These are phyloP conservation scores for Phyllostomus discolor DNA, from an alignment of 2,113 vertebrate genomes.

Conservation along the genomic window DNA sequence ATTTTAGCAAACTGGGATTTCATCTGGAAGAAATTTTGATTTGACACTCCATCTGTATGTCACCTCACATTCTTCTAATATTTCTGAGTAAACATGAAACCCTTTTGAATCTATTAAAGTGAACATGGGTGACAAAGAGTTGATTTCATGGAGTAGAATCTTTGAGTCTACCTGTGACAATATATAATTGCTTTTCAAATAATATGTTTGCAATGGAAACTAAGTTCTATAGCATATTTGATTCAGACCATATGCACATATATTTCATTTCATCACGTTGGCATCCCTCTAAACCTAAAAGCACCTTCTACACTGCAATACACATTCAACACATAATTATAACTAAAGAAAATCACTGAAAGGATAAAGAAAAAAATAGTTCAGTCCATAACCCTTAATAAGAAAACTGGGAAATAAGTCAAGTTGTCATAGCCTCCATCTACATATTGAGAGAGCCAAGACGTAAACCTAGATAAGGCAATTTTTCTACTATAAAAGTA, in stretches of 20 bases:
- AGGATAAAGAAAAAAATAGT: neutral
- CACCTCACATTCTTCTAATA: slow-evolving; percentile 26
- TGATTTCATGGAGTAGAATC: slow-evolving; percentile 8
- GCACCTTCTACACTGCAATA: neutral
- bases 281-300: neutral
- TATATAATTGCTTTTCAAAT: neutral
- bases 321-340: neutral
- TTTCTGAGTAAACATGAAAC: slow-evolving; percentile 43
- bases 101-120: slow-evolving; percentile 21
- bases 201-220: neutral
- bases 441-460: neutral
- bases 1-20: neutral
- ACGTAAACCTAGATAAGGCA: neutral
- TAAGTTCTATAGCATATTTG: neutral
- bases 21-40: neutral
- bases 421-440: neutral
- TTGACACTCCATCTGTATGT: neutral
- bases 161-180: neutral
- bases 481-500: neutral
- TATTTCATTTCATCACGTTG: neutral
- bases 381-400: neutral
- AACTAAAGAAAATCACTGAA: neutral
- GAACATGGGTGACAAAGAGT: neutral
- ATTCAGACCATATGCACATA: neutral
- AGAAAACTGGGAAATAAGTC: neutral